A percentile compares a stretch with the other conserved stretches of the same genome.
Evolutionary conservation across 1,140 invertebrate species (phyloP).

Genomic region (Akabosia matsudoensis): DNA sequence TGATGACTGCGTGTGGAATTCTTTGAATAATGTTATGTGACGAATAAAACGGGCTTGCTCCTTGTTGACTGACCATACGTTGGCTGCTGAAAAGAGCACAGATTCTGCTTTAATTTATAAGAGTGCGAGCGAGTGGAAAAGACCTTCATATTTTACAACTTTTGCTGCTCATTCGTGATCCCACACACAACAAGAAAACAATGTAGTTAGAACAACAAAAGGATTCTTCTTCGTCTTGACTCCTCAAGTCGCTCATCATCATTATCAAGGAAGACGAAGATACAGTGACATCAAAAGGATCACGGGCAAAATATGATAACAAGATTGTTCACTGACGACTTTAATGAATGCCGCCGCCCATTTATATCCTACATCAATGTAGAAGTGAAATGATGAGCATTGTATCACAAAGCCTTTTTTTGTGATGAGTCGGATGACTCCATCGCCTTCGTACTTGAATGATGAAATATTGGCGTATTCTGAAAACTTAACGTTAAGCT

Average conservation of each 20-base stretch:
- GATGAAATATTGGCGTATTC: neutral
- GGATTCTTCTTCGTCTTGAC: slow-evolving; percentile 8
- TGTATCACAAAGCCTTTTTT: too few species aligned
- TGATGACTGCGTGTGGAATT: neutral
- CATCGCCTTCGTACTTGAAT: neutral
- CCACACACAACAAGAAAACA: neutral
- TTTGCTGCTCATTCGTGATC: neutral
- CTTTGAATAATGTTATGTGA: neutral
- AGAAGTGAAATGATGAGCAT: slow-evolving; percentile 19
- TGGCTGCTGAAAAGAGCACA: neutral
- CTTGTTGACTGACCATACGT: neutral
- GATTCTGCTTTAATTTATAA: neutral
- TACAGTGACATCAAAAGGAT: slow-evolving; percentile 44
- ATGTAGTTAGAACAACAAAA: slow-evolving; percentile 10
- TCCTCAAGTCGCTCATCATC: neutral
- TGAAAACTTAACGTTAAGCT: neutral
- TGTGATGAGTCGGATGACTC: slow-evolving; percentile 9
- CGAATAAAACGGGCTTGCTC: neutral
- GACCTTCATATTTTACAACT: slow-evolving; percentile 17
- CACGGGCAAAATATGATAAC: slow-evolving; percentile 43
- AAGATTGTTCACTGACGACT: slow-evolving; percentile 46
- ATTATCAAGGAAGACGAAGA: neutral
- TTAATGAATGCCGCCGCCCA: slow-evolving; percentile 45
- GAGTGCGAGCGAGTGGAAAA: neutral
- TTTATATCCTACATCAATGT: slow-evolving; percentile 3